Base-by-base conservation (phyloP, 2,113 vertebrate species). In the Grallaria varia region DNA sequence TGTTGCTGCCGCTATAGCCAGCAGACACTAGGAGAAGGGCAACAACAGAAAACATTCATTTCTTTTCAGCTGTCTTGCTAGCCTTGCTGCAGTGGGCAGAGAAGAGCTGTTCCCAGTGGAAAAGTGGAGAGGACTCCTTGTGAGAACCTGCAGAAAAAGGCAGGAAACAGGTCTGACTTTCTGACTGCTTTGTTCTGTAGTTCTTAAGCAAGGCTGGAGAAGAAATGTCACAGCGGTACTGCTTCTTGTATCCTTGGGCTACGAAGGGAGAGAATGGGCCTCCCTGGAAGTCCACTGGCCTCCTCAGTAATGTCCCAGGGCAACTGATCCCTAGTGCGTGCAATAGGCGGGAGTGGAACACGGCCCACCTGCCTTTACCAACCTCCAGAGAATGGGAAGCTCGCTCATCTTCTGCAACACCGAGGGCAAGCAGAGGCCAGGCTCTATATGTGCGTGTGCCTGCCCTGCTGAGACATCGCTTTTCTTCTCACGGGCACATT, bases 341-440 rank as follows among this genome's bases (percentile, higher is more conserved):
- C 7, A 15, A 9, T 1, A 27, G 42, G 50, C 3, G 4, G 50
- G 37, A 78, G 14, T 33, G 3, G 24, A 66, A 42, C 10, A 7
- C 0, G 0, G 27, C 31, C 45, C 31, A 23, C 21, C 11, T 9
- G 8, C 14, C 35, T 64, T 76, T 31, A 47, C 28, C 1, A 0
- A 2, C 27, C 39, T 52, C 49, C 56, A 4, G 56, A 1, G 5
- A 88, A 35, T 0, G 1, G 47, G 47, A 5, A 47, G 23, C 23
- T 85, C 8, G 1, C 10, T 71, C 5, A 0, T 24, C 12, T 78
- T 52, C 69, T 58, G 66, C 66, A 44, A 14, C 0, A 2, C 5
- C 0, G 5, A 81, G 25, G 25, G 42, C 22, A 40, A 49, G 45
- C 25, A 40, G 56, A 13, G 33, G 49, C 35, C 0, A 0, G 25